Base-by-base conservation (phyloP, 2,888 invertebrate species). In the Parnassius smintheus region DNA sequence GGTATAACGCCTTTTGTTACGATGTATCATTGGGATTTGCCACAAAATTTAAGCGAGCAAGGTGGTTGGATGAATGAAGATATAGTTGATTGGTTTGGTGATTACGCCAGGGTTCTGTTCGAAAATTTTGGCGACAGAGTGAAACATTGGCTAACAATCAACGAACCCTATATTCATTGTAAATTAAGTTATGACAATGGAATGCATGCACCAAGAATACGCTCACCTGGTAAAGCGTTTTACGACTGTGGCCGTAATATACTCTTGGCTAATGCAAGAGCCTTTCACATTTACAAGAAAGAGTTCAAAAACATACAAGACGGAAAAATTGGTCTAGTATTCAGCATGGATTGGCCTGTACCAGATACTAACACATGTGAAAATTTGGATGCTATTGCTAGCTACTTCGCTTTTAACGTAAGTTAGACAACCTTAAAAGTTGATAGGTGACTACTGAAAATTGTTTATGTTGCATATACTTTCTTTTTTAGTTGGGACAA, bases 1-100 rank as follows among this genome's bases (percentile, higher is more conserved):
- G 92, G 88, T 22, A 94, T 95, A 63, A 78, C 86, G 61, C 94
- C 95, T 0, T 82, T 93, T 75, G 84, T 93, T 0, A 91, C 92
- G 0, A 76, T 93, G 67, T 89, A 84, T 66, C 92, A 93, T 64
- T 91, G 89, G 85, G 93, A 92, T 72, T 68, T 92, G 56, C 92
- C 92, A 0, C 81, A 86, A 56, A 77, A 80, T 50, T 69, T 94
- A 1, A 92, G 89, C 66, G 86, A 90, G 8, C 71, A 87, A 51
- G 93, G 93, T 4, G 93, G 93, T 13, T 88, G 88, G 76, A 72
- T 86, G 9, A 88, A 88, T 66, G 74, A 82, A 9, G 56, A 82
- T 3, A 71, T 91, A 10, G 75, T 83, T 0, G 79, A 85, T 55
- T 86, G 89, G 78, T 92, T 87, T 67, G 77, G 74, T 13, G 81